These are phyloP conservation scores for Leucoma salicis DNA, from an alignment of 2,888 invertebrate species.

Conservation along the genomic window DNA sequence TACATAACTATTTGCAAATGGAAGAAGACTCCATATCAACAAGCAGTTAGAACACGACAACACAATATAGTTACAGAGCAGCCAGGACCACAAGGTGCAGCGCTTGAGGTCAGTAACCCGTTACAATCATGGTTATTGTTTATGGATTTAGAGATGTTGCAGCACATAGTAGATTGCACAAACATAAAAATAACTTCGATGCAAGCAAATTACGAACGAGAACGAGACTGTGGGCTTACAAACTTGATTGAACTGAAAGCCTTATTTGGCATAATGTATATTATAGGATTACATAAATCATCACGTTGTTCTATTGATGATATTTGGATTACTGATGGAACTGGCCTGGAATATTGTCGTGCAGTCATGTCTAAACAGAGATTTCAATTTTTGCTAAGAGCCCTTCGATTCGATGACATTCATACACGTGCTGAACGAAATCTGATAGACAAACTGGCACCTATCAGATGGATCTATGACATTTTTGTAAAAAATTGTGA, in stretches of 20 bases:
- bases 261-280: neutral
- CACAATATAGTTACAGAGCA: neutral
- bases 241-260: neutral
- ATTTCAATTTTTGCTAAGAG: conserved; percentile 1
- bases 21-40: too few species aligned
- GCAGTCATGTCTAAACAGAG: neutral
- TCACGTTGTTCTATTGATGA: neutral
- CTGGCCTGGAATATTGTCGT: neutral
- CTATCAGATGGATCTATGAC: neutral
- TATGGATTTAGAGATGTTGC: neutral
- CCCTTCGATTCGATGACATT: neutral
- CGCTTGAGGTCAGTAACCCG: neutral
- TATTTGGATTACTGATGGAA: neutral
- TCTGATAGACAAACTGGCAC: neutral
- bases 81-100: neutral
- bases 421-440: neutral
- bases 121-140: neutral
- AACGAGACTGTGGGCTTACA: conserved; percentile 7
- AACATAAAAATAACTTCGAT: neutral
- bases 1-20: too few species aligned
- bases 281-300: neutral
- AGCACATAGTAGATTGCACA: neutral
- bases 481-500: neutral
- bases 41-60: neutral
- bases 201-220: conserved; percentile 4